A percentile compares a stretch with the other conserved stretches of the same genome.
Conservation (phyloP, 1,140 invertebrate genomes). For the Drosophila equinoxialis region DNA sequence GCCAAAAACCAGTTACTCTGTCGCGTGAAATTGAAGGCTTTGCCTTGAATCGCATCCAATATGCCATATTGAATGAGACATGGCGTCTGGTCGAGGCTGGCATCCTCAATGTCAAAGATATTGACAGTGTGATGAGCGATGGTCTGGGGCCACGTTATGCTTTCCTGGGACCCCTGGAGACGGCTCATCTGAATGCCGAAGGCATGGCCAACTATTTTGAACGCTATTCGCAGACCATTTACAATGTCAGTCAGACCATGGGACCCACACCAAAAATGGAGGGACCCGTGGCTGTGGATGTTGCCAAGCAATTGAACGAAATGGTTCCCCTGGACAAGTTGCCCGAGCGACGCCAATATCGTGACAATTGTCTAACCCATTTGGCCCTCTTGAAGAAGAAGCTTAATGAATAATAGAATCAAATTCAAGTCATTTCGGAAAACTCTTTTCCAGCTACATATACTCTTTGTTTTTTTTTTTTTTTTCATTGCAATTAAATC, state of each 20-base stretch:
- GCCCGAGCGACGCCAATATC: constrained; percentile 90
- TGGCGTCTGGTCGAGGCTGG: constrained; percentile 94
- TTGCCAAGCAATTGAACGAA: constrained; percentile 88
- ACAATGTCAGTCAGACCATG: constrained; percentile 90
- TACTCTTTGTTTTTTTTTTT: too few relatives aligned
- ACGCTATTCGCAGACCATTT: constrained; percentile 91
- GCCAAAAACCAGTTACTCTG: constrained; percentile 94
- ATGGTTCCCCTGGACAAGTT: constrained; percentile 91
- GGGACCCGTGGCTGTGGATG: constrained; percentile 85
- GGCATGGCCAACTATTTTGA: constrained; percentile 86
- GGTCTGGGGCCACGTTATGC: constrained; percentile 97
- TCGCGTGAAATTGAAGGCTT: constrained; percentile 95
- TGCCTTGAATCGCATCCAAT: constrained; percentile 97
- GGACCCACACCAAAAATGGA: constrained; percentile 90
- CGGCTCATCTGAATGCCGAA: constrained; percentile 97
- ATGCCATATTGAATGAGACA: constrained; percentile 96
- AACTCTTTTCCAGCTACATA: not conserved
- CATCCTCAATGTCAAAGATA: constrained; percentile 92
- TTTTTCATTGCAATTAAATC: constrained; percentile 4
- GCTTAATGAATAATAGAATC: constrained; percentile 49
- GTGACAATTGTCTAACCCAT: constrained; percentile 92
- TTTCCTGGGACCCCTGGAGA: constrained; percentile 96
- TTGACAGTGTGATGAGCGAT: constrained; percentile 96
- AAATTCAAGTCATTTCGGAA: not conserved
- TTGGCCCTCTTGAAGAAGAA: constrained; percentile 92